Evolutionary conservation across 35 echinoderm and acorn worm genomes (phyloP), one percentile per base, ranked within the genome.

Genomic region (Anneissia japonica): DNA sequence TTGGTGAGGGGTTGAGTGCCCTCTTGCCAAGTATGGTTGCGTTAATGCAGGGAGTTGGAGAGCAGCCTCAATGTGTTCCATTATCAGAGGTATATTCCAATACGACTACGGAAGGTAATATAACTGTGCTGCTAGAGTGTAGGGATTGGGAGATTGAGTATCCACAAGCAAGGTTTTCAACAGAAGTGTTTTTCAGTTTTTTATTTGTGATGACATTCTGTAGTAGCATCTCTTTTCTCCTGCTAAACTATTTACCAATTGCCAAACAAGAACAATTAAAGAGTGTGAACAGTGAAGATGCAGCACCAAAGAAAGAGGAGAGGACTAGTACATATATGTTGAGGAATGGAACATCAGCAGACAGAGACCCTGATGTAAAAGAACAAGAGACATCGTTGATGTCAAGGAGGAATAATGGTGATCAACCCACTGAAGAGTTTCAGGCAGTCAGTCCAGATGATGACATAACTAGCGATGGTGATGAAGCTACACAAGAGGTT

Each of bases 1-100:
- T 81, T 3, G 79, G 79, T 9, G 79, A 81, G n/a, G 79, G 79
- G 4, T 81, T 81, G 0, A 81, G 79, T 81, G 36, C 79, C 12
- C 38, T 81, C 6, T 36, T 81, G 17, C 79, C 79, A 13, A 81
- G 79, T 39, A 39, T 81, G 9, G n/a, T 81, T 6, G 37, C 35
- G 0, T n/a, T 81, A 14, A 81, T 81, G 2, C 79, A 81, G 28
- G 79, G 79, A 26, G 79, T 39, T 37, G 79, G 79, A 11, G 79
- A 39, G 10, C 35, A 81, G 10, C 79, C 79, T 39, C 23, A 81
- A 81, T 81, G 79, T 40, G 35, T 35, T 19, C n/a, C 35, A 7
- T 10, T 35, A 30, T 30, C 35, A 5, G n/a, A 37, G 21, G 38
- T 39, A 38, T 37, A 37, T 40, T 26, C 38, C 35, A 81, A 81